Evolutionary conservation across 2,888 invertebrate species (phyloP).

Genomic region (Macaria liturata): DNA sequence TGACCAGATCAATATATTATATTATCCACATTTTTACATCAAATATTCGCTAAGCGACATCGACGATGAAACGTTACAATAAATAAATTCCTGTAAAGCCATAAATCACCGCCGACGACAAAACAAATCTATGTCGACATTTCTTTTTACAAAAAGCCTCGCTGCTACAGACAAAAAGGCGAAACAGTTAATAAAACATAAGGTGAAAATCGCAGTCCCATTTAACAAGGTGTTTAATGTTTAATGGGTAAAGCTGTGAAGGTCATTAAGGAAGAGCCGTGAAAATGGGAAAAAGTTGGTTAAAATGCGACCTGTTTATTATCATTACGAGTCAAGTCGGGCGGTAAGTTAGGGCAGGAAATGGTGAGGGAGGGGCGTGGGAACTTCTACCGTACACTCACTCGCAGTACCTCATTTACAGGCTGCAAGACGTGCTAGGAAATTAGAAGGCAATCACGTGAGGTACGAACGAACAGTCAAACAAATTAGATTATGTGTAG

Average conservation of each 20-base stretch:
- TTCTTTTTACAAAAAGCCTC: slow-evolving; percentile 10
- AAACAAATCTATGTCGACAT: slow-evolving; percentile 11
- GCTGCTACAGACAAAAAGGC: slow-evolving; percentile 2
- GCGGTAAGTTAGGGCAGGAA: slow-evolving; percentile 73
- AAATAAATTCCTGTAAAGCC: slow-evolving; percentile 16
- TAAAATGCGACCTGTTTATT: slow-evolving; percentile 73
- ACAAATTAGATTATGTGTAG: too few relatives aligned
- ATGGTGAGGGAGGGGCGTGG: slow-evolving; percentile 54
- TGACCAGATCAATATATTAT: slow-evolving; percentile 8
- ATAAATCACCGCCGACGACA: slow-evolving; percentile 29
- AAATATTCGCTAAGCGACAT: slow-evolving; percentile 1
- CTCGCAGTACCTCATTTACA: slow-evolving; percentile 13
- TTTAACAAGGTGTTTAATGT: slow-evolving; percentile 27
- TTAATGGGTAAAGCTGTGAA: slow-evolving; percentile 48
- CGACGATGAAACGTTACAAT: slow-evolving; percentile 14
- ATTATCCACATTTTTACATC: slow-evolving; percentile 2
- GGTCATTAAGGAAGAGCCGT: slow-evolving; percentile 64
- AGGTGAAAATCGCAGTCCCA: slow-evolving; percentile 17
- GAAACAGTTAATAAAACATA: slow-evolving; percentile 13
- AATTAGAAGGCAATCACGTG: too few relatives aligned
- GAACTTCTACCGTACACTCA: slow-evolving; percentile 44
- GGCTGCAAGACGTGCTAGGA: too few relatives aligned
- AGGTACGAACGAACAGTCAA: too few relatives aligned
- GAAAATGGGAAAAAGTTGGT: slow-evolving; percentile 60
- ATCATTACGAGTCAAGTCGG: slow-evolving; percentile 72